Evolutionary conservation across 2,113 vertebrate species (phyloP), one percentile per base, ranked within the genome.

Genomic region (Climacteris rufus): DNA sequence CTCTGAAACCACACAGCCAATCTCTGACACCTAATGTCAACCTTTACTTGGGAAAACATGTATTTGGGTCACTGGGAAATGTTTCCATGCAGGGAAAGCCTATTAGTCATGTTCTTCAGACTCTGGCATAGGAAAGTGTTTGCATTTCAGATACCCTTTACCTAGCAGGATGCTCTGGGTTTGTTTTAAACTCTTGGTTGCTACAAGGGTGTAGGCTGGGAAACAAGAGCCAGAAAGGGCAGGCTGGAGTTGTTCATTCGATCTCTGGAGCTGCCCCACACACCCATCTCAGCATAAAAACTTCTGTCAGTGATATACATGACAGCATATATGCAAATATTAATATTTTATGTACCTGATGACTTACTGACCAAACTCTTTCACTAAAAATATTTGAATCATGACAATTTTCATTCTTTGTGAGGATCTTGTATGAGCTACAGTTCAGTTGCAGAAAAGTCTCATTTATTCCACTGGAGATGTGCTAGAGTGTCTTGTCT

Each of bases 61-160:
- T 10, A 2, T 60, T 60, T 64, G 31, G n/a, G 40, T 19, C 35
- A 42, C 33, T 37, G 24, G 42, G 44, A 85, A 28, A 65, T n/a
- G 44, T 82, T 91, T 42, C 49, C 0, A 0, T 49, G 20, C 33
- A 35, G 35, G 33, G 12, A 7, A 56, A 44, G 14, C 28, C 8
- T 69, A 1, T 74, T 74, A 74, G 69, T 74, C 13, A 11, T n/a
- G 30, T 54, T 91, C n/a, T 82, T 68, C 74, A n/a, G 23, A 65
- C 15, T 27, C n/a, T 82, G 87, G 30, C 57, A 20, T 1, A 24
- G 37, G 24, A 57, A 54, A 25, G 35, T 21, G 47, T 37, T 83
- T 93, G 64, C 54, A 18, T 83, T 89, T 90, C 56, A 50, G 40
- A 11, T 45, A 22, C 27, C 66, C 21, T 28, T 82, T 66, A n/a